These are phyloP conservation scores for Archaeoteleia sp. DNA, from an alignment of 2,888 invertebrate genomes.

Conservation along the genomic window DNA sequence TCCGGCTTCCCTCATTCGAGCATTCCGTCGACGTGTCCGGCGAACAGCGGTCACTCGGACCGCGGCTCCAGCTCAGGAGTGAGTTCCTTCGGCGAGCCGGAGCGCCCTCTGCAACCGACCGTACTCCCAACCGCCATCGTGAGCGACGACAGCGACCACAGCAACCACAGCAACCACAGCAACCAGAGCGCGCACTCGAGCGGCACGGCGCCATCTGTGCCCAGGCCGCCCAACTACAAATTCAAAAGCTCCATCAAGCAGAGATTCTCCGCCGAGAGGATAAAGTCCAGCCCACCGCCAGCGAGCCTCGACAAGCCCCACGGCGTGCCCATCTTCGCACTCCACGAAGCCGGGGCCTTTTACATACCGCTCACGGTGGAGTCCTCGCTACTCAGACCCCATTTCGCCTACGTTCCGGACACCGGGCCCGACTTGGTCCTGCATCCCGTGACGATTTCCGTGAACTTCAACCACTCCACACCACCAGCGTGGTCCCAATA, in stretches of 20 bases:
- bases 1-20: constrained; percentile 59
- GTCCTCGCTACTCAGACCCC: constrained; percentile 82
- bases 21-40: constrained; percentile 66
- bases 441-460: constrained; percentile 92
- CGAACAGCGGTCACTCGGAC: constrained; percentile 66
- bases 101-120: constrained; percentile 63
- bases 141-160: constrained; percentile 72
- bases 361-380: constrained; percentile 92
- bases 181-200: constrained; percentile 18
- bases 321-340: constrained; percentile 90
- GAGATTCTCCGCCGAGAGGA: constrained; percentile 81
- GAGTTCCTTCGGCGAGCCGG: constrained; percentile 69
- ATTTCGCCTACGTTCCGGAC: constrained; percentile 74
- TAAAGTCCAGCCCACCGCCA: constrained; percentile 71
- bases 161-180: constrained; percentile 71
- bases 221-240: constrained; percentile 82
- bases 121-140: constrained; percentile 74
- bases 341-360: constrained; percentile 91
- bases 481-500: constrained; percentile 66
- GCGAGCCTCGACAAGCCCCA: constrained; percentile 67
- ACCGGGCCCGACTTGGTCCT: constrained; percentile 80
- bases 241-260: constrained; percentile 96
- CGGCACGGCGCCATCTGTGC: constrained; percentile 59
- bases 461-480: constrained; percentile 80
- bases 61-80: constrained; percentile 72